Base-by-base conservation (phyloP, 2,888 invertebrate species). In the Lordiphosa andalusiaca region DNA sequence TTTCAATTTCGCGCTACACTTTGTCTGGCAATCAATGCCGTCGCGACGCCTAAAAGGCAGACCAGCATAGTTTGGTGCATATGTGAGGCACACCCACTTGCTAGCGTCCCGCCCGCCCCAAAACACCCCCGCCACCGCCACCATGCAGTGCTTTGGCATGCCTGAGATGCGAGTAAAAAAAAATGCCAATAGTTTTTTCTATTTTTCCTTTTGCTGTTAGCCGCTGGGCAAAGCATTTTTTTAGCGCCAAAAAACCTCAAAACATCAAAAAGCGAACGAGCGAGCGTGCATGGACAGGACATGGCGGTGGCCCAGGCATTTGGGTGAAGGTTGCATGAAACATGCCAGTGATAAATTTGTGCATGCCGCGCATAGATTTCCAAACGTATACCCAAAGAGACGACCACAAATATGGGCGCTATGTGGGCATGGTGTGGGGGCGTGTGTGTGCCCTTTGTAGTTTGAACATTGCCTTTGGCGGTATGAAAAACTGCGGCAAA, bases 291-390 rank as follows among this genome's bases (percentile, higher is more conserved):
- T 23, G 23, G 23, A 61, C 46, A 7, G 40, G 40, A 46, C 39
- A 52, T 30, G 36, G 10, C 2, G 16, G 16, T 13, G 51, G 67
- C 53, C 53, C 61, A 61, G 78, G 82, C 74, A 77, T 84, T 76
- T 77, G 77, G 84, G 84, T 83, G 84, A 77, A 84, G 77, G 77
- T 77, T 77, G 81, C 77, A 73, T 58, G 51, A 69, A 64, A 67
- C 68, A 83, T 78, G 76, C 75, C 75, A 69, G 73, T 73, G 80
- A 80, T 80, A 80, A 84, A 80, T 84, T 84, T 80, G 73, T 74
- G 82, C 84, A 84, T 82, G 78, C 84, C 71, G 80, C 68, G 73
- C 78, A 78, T 84, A 84, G 75, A 80, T 84, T 78, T 75, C 61
- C 64, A 10, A 23, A 77, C 73, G 73, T 66, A 77, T 70, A 1